Percentiles rank a stretch among this genome's conserved stretches.
Evolutionary conservation across 2,888 invertebrate genomes (phyloP).

Genomic region (Desoria tigrina): DNA sequence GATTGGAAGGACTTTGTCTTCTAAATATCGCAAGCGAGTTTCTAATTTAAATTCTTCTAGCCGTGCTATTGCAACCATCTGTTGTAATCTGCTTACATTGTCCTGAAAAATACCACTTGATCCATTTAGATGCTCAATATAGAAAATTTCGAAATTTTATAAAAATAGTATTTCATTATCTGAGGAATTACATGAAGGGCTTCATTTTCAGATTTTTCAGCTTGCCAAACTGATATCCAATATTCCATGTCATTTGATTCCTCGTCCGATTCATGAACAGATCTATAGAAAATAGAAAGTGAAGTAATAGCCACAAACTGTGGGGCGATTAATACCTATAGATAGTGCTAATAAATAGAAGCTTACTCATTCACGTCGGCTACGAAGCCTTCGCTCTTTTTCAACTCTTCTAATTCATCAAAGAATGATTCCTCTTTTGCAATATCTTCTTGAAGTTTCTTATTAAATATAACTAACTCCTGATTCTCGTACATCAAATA

Average conservation of each 20-base stretch:
- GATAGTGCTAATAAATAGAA: too few species aligned
- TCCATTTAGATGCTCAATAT: constrained; percentile 1
- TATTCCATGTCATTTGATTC: constrained; percentile 35
- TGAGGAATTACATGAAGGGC: constrained; percentile 44
- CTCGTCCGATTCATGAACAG: too few species aligned
- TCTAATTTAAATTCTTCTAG: constrained; percentile 50
- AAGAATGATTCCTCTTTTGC: constrained; percentile 36
- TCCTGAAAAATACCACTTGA: constrained; percentile 36
- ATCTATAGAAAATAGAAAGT: too few species aligned
- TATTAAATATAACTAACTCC: constrained; percentile 46
- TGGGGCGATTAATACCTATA: too few species aligned
- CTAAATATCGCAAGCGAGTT: constrained; percentile 49
- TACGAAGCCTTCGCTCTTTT: constrained; percentile 33
- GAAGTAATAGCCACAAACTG: too few species aligned
- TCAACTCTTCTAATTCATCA: constrained; percentile 15
- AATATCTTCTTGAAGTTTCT: constrained; percentile 45
- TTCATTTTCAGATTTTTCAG: constrained; percentile 48
- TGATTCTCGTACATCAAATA: constrained; percentile 50
- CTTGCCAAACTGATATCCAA: constrained; percentile 41
- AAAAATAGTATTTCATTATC: constrained; percentile 5
- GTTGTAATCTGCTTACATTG: constrained; percentile 43
- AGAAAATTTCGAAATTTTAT: constrained; percentile 5
- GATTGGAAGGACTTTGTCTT: constrained; percentile 38
- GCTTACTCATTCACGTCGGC: background rate
- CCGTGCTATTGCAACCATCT: constrained; percentile 42